A percentile compares a stretch with the other conserved stretches of the same genome.
Evolutionary conservation across 2,797 vertebrate genomes (phyloP).

Genomic region (Melanotaenia pygmaea): DNA sequence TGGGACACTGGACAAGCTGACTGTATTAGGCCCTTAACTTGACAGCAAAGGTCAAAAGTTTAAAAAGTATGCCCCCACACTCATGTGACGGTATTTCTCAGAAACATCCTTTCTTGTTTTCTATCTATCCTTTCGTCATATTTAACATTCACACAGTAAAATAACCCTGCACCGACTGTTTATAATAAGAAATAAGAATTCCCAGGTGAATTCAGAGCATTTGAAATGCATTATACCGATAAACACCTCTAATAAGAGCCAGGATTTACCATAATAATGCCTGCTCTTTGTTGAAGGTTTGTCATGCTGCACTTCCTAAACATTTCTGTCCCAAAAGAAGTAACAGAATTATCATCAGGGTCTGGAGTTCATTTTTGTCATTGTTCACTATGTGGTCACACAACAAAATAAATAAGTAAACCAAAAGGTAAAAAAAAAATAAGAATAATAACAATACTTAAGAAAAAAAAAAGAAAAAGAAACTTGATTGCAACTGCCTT

Average conservation of each 20-base stretch:
- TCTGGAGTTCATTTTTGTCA: not conserved
- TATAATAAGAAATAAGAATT: not conserved
- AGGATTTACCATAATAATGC: not conserved
- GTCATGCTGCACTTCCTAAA: not conserved
- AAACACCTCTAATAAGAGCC: not conserved
- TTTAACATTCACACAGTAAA: not conserved
- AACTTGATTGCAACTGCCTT: no score
- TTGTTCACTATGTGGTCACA: no score
- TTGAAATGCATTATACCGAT: not conserved
- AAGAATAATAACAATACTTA: no score
- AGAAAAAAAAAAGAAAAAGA: no score
- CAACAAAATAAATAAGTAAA: no score
- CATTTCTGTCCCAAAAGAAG: not conserved
- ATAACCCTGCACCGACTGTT: not conserved
- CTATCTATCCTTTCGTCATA: not conserved
- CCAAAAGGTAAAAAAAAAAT: no score
- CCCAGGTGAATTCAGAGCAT: not conserved
- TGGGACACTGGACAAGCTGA: conserved; percentile 37
- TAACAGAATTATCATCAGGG: not conserved
- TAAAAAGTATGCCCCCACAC: conserved; percentile 6
- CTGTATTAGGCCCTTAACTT: conserved; percentile 41
- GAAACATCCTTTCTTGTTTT: not conserved
- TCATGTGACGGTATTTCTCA: not conserved
- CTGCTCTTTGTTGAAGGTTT: not conserved
- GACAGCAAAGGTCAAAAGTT: conserved; percentile 49